Conservation (phyloP, 2,113 vertebrate species). For the Oreotrochilus melanogaster region DNA sequence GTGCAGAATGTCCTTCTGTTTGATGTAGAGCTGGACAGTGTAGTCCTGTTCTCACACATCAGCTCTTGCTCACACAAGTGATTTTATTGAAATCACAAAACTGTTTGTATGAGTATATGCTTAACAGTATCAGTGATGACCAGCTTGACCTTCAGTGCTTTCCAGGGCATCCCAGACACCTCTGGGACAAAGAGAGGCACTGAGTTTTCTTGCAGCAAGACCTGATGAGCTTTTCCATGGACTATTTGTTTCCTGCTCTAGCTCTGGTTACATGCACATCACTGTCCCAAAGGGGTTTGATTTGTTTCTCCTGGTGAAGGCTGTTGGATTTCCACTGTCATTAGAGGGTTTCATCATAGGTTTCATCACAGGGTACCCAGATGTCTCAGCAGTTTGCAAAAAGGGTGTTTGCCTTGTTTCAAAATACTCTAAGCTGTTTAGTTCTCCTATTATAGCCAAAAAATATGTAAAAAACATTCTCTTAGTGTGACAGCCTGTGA, state of each 20-base stretch:
- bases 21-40: neutral
- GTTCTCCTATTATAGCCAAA: neutral
- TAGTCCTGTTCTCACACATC: neutral
- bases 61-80: neutral
- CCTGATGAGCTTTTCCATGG: neutral
- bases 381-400: neutral
- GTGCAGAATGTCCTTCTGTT: accelerated
- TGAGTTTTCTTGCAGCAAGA: accelerated
- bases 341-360: too few relatives aligned
- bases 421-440: neutral
- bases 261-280: neutral
- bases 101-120: neutral
- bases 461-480: neutral
- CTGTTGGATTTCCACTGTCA: neutral
- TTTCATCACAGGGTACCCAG: neutral
- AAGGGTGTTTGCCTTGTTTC: neutral
- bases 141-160: neutral
- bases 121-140: neutral
- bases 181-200: accelerated
- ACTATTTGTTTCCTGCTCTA: neutral
- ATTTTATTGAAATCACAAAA: neutral
- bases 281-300: neutral
- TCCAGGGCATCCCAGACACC: neutral
- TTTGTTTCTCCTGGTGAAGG: neutral
- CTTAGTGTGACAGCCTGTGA: neutral